Evolutionary conservation across 2,797 vertebrate genomes (phyloP).

Genomic region (Phyllotis vaccarum): DNA sequence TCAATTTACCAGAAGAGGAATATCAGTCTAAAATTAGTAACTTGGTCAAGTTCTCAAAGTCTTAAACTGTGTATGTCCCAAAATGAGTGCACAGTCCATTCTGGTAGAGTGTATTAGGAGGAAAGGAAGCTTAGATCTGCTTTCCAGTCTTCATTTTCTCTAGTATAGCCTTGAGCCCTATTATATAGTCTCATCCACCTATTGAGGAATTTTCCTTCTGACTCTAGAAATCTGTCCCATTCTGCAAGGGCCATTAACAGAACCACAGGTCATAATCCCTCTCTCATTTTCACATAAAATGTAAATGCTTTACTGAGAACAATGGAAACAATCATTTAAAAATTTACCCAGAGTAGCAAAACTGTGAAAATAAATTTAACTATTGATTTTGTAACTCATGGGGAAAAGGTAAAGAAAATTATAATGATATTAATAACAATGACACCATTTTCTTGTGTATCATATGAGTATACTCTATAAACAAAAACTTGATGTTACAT

Average conservation of each 20-base stretch:
- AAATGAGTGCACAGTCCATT: not conserved
- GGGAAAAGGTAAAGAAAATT: conserved; percentile 56
- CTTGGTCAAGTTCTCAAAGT: not conserved
- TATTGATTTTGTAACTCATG: conserved; percentile 56
- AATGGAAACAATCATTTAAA: not conserved
- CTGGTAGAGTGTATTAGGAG: not conserved
- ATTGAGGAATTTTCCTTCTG: not conserved
- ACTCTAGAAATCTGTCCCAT: conserved; percentile 6
- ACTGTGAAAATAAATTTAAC: not conserved
- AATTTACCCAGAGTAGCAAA: conserved; percentile 37
- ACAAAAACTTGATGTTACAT: conserved; percentile 77
- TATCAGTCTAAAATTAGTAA: not conserved
- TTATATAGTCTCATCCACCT: not conserved
- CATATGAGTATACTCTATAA: conserved; percentile 73
- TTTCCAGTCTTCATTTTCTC: not conserved
- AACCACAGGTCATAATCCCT: not conserved
- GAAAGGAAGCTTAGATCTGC: not conserved
- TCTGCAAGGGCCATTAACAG: not conserved
- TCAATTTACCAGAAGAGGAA: not conserved
- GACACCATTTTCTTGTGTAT: conserved; percentile 59
- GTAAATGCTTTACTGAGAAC: not conserved
- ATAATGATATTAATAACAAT: not conserved
- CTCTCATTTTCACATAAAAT: not conserved
- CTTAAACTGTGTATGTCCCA: not conserved
- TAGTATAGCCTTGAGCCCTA: not conserved